phyloP scores from a whole-genome alignment of 2,888 invertebrate species.

The Platycnemis pennipes region DNA sequence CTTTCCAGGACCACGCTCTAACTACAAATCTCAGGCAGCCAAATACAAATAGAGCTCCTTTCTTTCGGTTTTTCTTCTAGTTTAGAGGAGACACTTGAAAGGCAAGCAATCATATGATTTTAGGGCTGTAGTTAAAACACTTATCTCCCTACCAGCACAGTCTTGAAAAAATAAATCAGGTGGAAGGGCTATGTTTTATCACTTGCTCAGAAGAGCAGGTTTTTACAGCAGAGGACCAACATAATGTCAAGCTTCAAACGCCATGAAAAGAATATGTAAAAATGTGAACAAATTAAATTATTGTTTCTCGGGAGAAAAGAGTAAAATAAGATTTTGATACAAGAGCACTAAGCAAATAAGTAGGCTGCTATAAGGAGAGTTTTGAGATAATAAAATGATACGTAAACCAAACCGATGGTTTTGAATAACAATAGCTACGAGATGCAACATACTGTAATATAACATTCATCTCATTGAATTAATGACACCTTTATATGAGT shows the following conservation, averaged over 20 bases:
- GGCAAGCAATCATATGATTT: background rate
- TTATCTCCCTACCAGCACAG: background rate
- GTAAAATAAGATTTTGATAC: background rate
- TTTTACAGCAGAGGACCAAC: background rate
- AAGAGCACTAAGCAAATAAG: background rate
- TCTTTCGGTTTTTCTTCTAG: background rate
- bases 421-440: too few species aligned
- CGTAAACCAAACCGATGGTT: too few species aligned
- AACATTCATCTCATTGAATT: too few species aligned
- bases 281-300: background rate
- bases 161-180: background rate
- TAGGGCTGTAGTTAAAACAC: background rate
- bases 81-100: conserved; percentile 24
- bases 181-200: background rate
- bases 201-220: background rate
- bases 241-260: background rate
- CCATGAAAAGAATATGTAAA: background rate
- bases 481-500: too few species aligned
- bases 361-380: background rate
- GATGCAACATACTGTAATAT: too few species aligned
- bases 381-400: background rate
- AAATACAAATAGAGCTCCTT: background rate
- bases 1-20: background rate
- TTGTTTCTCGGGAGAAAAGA: background rate
- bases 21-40: background rate